phyloP scores from a whole-genome alignment of 2,113 vertebrate species.

The Scophthalmus maximus region DNA sequence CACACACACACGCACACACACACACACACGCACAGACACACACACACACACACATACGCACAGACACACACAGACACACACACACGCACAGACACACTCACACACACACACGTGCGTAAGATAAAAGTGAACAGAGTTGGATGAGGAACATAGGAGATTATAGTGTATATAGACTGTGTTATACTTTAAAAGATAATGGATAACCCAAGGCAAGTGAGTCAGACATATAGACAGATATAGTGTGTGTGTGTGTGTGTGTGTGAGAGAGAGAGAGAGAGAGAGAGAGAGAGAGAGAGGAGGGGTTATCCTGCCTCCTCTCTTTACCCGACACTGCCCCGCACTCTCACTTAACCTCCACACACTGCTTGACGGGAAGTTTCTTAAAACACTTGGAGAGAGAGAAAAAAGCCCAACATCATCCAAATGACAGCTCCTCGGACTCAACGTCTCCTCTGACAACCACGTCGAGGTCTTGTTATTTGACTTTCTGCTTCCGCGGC shows the following conservation, averaged over 20 bases:
- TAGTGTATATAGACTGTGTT: not conserved
- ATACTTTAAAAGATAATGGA: not conserved
- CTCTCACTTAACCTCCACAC: constrained; percentile 89
- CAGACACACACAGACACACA: no score
- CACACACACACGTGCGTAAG: no score
- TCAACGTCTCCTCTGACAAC: constrained; percentile 87
- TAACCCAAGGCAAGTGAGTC: constrained; percentile 17
- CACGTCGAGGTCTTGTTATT: constrained; percentile 76
- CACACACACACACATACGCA: no score
- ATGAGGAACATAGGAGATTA: accelerated
- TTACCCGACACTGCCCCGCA: constrained; percentile 66
- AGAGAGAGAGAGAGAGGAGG: constrained; percentile 50
- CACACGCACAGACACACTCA: not conserved
- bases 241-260: not conserved
- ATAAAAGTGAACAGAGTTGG: not conserved
- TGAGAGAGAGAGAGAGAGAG: constrained; percentile 25
- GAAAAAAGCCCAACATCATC: constrained; percentile 19
- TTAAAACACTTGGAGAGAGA: constrained; percentile 84
- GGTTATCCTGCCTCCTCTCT: constrained; percentile 67
- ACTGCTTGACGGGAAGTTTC: constrained; percentile 91
- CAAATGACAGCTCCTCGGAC: constrained; percentile 82
- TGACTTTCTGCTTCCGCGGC: constrained; percentile 11
- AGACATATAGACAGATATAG: not conserved
- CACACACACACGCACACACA: no score
- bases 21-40: not conserved